These are phyloP conservation scores for Parelbella ahira DNA, from an alignment of 2,888 invertebrate species.

Conservation along the genomic window DNA sequence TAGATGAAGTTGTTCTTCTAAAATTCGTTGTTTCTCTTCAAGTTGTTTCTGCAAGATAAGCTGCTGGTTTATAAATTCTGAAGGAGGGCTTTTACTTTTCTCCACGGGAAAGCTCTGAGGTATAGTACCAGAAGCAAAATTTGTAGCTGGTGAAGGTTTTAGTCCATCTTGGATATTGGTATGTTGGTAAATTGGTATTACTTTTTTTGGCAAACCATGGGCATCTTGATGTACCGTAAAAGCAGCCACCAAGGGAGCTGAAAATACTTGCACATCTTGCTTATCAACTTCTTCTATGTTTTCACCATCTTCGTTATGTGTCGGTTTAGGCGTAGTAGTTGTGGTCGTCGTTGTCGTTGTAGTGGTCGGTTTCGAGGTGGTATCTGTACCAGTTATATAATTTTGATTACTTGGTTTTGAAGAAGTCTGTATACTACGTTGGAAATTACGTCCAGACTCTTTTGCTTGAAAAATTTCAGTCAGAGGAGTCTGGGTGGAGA, in stretches of 20 bases:
- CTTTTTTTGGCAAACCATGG: slow-evolving; percentile 87
- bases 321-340: slow-evolving; percentile 83
- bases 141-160: slow-evolving; percentile 39
- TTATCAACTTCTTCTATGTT: slow-evolving; percentile 85
- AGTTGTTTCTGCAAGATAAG: slow-evolving; percentile 67
- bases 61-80: slow-evolving; percentile 60
- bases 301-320: slow-evolving; percentile 84
- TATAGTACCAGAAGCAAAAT: slow-evolving; percentile 36
- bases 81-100: slow-evolving; percentile 40
- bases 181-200: slow-evolving; percentile 85
- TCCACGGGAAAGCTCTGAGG: slow-evolving; percentile 35
- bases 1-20: slow-evolving; percentile 85
- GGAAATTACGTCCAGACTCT: slow-evolving; percentile 52
- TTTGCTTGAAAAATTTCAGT: slow-evolving; percentile 66
- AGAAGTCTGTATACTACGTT: slow-evolving; percentile 61
- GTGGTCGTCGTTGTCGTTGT: slow-evolving; percentile 78
- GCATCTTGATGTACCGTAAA: slow-evolving; percentile 93
- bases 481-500: slow-evolving; percentile 61
- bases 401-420: slow-evolving; percentile 43
- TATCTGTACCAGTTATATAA: slow-evolving; percentile 37
- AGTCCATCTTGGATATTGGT: slow-evolving; percentile 43
- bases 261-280: slow-evolving; percentile 88
- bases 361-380: slow-evolving; percentile 44
- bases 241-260: slow-evolving; percentile 90
- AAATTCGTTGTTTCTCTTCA: slow-evolving; percentile 83